phyloP scores from a whole-genome alignment of 2,888 invertebrate species.

The Carterocephalus palaemon region DNA sequence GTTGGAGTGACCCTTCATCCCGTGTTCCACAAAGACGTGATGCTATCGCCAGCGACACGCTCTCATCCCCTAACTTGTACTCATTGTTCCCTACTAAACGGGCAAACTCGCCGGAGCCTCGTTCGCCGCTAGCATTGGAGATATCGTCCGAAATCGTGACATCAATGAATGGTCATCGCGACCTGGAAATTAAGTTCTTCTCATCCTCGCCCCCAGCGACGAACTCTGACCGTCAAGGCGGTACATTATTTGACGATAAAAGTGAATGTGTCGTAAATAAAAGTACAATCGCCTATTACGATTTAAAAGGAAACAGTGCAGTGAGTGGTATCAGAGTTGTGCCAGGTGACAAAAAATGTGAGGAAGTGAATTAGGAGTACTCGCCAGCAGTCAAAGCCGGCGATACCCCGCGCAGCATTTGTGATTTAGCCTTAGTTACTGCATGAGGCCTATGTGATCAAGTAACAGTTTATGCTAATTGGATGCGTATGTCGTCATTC shows the following conservation, averaged over 20 bases:
- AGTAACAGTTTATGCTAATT: constrained; percentile 46
- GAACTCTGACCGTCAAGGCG: constrained; percentile 61
- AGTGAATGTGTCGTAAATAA: constrained; percentile 73
- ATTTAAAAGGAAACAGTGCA: constrained; percentile 67
- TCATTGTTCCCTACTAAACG: constrained; percentile 68
- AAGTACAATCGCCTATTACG: constrained; percentile 58
- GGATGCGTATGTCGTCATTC: constrained; percentile 55
- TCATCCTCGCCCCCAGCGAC: constrained; percentile 79
- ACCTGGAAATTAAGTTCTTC: constrained; percentile 88
- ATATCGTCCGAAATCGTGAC: constrained; percentile 89
- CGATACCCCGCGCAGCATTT: constrained; percentile 64
- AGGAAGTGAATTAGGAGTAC: constrained; percentile 61
- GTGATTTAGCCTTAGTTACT: constrained; percentile 78
- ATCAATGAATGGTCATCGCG: constrained; percentile 86
- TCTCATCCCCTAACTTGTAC: constrained; percentile 70
- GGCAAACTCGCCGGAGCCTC: constrained; percentile 64
- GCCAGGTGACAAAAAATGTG: constrained; percentile 60
- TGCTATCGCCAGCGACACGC: constrained; percentile 51
- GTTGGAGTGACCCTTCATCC: constrained; percentile 82
- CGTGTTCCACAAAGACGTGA: constrained; percentile 65
- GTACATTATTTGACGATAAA: constrained; percentile 72
- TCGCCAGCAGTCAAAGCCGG: constrained; percentile 52
- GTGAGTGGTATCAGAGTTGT: constrained; percentile 61
- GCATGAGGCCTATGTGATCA: constrained; percentile 64
- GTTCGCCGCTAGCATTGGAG: constrained; percentile 77